Evolutionary conservation across 2,888 invertebrate genomes (phyloP).

Genomic region (Andrena trimmerana): DNA sequence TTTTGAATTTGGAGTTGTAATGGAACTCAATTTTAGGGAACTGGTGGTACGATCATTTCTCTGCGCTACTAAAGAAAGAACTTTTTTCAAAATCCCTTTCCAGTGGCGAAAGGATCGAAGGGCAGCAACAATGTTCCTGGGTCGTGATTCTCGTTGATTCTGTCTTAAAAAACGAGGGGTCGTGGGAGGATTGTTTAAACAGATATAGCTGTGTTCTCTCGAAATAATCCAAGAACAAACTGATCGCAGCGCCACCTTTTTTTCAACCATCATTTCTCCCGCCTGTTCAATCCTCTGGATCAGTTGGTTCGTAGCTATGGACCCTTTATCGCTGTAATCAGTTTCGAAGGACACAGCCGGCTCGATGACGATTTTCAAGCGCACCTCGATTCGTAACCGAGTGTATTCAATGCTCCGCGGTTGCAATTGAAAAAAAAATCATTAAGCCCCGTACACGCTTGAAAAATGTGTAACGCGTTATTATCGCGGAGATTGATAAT

Average conservation of each 20-base stretch:
- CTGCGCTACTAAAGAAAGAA: background rate
- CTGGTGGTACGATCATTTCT: background rate
- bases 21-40: too few species aligned
- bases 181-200: constrained; percentile 7
- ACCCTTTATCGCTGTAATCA: background rate
- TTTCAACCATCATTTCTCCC: background rate
- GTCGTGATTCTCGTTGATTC: constrained; percentile 1
- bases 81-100: constrained; percentile 1
- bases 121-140: constrained; percentile 24
- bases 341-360: constrained; percentile 2
- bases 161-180: background rate
- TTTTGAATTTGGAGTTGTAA: background rate
- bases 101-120: constrained; percentile 23
- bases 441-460: constrained; percentile 7
- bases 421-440: background rate
- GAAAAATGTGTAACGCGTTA: background rate
- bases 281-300: background rate
- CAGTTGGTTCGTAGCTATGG: background rate
- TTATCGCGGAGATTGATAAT: background rate
- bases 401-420: background rate
- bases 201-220: background rate
- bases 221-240: background rate
- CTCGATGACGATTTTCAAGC: constrained; percentile 29
- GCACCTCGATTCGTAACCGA: constrained; percentile 11
- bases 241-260: constrained; percentile 13